Evolutionary conservation across 1,140 invertebrate species (phyloP).

Genomic region (Nilaparvata lugens): DNA sequence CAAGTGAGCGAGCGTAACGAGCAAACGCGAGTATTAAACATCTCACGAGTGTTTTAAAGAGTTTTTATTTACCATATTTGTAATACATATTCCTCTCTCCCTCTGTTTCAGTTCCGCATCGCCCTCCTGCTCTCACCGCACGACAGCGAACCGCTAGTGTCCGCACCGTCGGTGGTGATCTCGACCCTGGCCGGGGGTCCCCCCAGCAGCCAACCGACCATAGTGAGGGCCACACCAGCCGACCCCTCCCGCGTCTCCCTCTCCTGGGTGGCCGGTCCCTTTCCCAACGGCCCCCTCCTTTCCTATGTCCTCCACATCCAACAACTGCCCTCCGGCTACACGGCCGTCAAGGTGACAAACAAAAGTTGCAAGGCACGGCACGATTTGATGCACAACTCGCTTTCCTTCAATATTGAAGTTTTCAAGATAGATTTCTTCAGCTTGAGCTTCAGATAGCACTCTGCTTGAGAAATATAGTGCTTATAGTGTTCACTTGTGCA

Average conservation of each 20-base stretch:
- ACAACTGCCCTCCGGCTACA: constrained; percentile 45
- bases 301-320: constrained; percentile 68
- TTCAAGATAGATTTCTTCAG: no score
- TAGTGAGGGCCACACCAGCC: constrained; percentile 64
- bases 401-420: no score
- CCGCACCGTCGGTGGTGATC: constrained; percentile 69
- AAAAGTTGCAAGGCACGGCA: not conserved
- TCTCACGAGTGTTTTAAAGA: no score
- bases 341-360: constrained; percentile 49
- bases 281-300: constrained; percentile 77
- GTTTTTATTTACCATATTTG: no score
- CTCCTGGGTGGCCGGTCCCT: constrained; percentile 77
- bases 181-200: constrained; percentile 61
- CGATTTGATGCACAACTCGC: no score
- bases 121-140: constrained; percentile 53
- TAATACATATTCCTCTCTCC: constrained; percentile 10
- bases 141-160: constrained; percentile 61
- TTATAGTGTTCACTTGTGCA: no score
- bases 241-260: constrained; percentile 76
- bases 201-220: constrained; percentile 60
- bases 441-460: no score
- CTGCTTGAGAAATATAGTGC: no score
- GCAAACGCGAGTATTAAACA: no score
- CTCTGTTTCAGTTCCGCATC: constrained; percentile 66
- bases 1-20: no score